phyloP scores from a whole-genome alignment of 2,888 invertebrate genomes.

The Calameuta pallipes region DNA sequence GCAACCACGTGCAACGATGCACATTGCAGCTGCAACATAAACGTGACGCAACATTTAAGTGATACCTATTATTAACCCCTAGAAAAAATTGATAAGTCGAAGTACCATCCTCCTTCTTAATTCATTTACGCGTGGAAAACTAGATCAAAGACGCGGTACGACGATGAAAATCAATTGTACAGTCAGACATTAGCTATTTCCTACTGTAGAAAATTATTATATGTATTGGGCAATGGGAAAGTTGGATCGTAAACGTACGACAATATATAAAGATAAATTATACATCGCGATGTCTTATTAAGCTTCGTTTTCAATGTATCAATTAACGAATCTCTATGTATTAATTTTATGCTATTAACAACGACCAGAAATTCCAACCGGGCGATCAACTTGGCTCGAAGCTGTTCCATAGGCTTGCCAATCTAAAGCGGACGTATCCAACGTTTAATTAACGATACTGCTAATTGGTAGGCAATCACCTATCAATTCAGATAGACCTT shows the following conservation, averaged over 20 bases:
- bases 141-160: too few relatives aligned
- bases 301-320: too few relatives aligned
- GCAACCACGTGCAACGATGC: background rate
- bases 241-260: background rate
- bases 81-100: background rate
- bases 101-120: too few relatives aligned
- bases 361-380: background rate
- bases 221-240: background rate
- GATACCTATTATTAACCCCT: too few relatives aligned
- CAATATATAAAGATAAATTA: background rate
- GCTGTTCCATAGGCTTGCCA: background rate
- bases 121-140: too few relatives aligned
- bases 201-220: background rate
- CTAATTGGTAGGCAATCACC: background rate
- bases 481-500: background rate
- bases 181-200: too few relatives aligned
- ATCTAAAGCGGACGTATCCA: background rate
- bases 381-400: background rate
- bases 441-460: background rate
- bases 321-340: too few relatives aligned
- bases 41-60: too few relatives aligned
- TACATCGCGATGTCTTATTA: background rate
- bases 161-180: too few relatives aligned
- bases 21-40: too few relatives aligned
- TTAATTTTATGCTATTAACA: too few relatives aligned